Evolutionary conservation across 2,797 vertebrate species (phyloP).

Genomic region (Ptychadena robeensis): DNA sequence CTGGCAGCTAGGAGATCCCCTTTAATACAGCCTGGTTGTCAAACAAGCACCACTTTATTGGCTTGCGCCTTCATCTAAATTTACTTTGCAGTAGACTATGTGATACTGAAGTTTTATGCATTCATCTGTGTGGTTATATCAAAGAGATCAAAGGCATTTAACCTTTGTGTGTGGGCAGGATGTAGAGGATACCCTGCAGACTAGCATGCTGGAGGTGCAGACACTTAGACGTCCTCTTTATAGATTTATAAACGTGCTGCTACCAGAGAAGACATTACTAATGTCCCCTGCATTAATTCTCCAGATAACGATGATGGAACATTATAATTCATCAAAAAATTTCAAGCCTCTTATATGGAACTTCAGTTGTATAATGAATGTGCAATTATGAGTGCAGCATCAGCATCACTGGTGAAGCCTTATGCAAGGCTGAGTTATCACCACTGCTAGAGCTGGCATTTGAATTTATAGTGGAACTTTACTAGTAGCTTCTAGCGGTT

Average conservation of each 20-base stretch:
- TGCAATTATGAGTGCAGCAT: neutral
- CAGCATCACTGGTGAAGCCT: slow-evolving; percentile 17
- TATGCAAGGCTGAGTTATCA: slow-evolving; percentile 1
- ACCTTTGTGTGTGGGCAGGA: slow-evolving; percentile 34
- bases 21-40: slow-evolving; percentile 8
- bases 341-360: neutral
- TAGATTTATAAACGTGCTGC: slow-evolving; percentile 69
- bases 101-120: slow-evolving; percentile 34
- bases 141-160: neutral
- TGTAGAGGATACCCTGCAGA: slow-evolving; percentile 53
- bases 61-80: neutral
- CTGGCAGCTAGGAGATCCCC: neutral
- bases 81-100: slow-evolving; percentile 10
- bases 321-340: neutral
- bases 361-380: neutral
- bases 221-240: slow-evolving; percentile 60
- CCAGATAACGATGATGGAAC: slow-evolving; percentile 52
- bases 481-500: no score
- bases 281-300: slow-evolving; percentile 58
- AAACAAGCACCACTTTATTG: neutral
- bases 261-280: slow-evolving; percentile 56
- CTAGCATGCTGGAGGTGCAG: slow-evolving; percentile 47
- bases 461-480: neutral
- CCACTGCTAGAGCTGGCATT: neutral
- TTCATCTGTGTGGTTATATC: slow-evolving; percentile 17